phyloP scores from a whole-genome alignment of 2,888 invertebrate genomes.

The Unio pictorum region DNA sequence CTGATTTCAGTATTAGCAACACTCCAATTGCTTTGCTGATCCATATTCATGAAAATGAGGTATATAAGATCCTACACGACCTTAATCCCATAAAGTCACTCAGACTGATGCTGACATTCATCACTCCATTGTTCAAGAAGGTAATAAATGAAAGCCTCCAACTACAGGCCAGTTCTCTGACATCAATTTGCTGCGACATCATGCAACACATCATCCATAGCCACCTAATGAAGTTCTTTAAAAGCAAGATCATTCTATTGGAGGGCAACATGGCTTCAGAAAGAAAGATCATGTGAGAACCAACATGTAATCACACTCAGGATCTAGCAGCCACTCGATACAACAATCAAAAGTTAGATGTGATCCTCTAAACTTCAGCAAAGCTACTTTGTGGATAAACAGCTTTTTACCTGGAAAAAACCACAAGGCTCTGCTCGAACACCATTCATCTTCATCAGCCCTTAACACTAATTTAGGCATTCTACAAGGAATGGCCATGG shows the following conservation, averaged over 20 bases:
- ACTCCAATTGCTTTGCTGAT: neutral
- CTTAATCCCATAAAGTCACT: neutral
- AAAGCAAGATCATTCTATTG: neutral
- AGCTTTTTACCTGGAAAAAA: too few species aligned
- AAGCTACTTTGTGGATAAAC: too few species aligned
- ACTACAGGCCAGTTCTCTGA: neutral
- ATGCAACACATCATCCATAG: neutral
- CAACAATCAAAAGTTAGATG: too few species aligned
- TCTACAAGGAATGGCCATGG: too few species aligned
- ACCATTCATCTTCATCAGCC: too few species aligned
- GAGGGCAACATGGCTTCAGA: conserved; percentile 5
- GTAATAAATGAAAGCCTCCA: neutral
- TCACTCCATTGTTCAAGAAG: neutral
- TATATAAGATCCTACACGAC: neutral
- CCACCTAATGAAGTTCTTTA: conserved; percentile 3
- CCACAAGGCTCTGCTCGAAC: too few species aligned
- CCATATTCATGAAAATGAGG: neutral
- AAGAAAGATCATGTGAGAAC: neutral
- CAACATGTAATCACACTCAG: too few species aligned
- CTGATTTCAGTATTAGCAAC: neutral
- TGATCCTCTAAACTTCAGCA: too few species aligned
- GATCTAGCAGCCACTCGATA: too few species aligned
- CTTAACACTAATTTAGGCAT: too few species aligned
- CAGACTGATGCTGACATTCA: neutral
- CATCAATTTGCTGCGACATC: neutral